A percentile compares a stretch with the other conserved stretches of the same genome.
Conservation (phyloP, 2,113 vertebrate genomes). For the Corythornis vintsioides region DNA sequence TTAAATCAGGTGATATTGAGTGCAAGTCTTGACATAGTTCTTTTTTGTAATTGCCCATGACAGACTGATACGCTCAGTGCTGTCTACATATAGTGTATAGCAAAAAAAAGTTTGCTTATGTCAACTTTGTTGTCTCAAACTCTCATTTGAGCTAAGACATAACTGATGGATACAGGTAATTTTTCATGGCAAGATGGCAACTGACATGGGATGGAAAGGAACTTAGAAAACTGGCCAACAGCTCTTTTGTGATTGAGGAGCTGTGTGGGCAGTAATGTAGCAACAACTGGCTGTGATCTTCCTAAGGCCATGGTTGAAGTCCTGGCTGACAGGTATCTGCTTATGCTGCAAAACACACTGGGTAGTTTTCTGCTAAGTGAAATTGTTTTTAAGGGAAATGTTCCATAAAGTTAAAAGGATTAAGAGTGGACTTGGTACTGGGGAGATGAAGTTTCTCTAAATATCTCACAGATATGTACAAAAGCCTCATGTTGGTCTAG, state of each 20-base stretch:
- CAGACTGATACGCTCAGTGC: not conserved
- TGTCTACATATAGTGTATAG: accelerated
- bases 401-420: not conserved
- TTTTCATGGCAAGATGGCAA: not conserved
- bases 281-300: not conserved
- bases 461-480: not conserved
- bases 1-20: not conserved
- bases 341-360: not conserved
- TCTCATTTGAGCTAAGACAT: not conserved
- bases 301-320: not conserved
- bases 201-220: not conserved
- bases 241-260: not conserved
- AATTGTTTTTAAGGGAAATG: not conserved
- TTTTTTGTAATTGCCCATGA: not conserved
- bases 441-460: not conserved
- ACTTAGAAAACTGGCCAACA: not conserved
- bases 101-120: not conserved
- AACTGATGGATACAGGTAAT: not conserved
- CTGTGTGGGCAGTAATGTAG: not conserved
- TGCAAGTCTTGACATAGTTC: not conserved
- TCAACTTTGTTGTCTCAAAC: not conserved
- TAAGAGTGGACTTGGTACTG: not conserved
- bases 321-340: not conserved
- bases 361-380: not conserved
- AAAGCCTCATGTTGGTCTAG: not conserved